These are phyloP conservation scores for Arctocebus calabarensis DNA, from an alignment of 2,797 vertebrate species.

Conservation along the genomic window DNA sequence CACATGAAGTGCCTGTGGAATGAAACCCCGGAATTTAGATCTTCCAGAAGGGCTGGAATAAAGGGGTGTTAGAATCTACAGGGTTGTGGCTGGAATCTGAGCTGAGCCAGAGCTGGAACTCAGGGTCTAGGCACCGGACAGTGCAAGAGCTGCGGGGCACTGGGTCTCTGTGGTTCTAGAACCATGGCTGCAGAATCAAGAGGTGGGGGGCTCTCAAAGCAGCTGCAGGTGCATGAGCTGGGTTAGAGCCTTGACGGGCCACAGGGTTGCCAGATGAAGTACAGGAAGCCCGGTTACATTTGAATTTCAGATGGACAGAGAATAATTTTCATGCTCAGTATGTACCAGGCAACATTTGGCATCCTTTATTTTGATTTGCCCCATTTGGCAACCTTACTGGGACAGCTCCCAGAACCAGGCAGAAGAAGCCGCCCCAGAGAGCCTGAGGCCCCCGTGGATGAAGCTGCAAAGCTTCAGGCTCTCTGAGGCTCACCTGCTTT, in stretches of 20 bases:
- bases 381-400: background rate
- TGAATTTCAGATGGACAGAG: background rate
- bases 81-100: background rate
- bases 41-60: fast-evolving
- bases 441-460: background rate
- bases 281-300: background rate
- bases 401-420: background rate
- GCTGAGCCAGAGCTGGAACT: background rate
- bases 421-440: background rate
- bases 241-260: background rate
- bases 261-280: background rate
- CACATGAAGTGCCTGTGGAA: background rate
- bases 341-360: background rate
- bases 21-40: background rate
- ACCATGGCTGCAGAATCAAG: background rate
- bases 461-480: background rate
- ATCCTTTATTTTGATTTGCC: background rate
- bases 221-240: background rate
- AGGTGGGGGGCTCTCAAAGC: fast-evolving
- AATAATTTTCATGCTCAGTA: no score
- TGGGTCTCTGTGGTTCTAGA: background rate
- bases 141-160: no score
- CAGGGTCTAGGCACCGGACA: background rate
- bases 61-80: background rate
- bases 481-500: background rate